A percentile compares a stretch with the other conserved stretches of the same genome.
phyloP scores from a whole-genome alignment of 2,888 invertebrate genomes.

The Apocheima hispidaria region DNA sequence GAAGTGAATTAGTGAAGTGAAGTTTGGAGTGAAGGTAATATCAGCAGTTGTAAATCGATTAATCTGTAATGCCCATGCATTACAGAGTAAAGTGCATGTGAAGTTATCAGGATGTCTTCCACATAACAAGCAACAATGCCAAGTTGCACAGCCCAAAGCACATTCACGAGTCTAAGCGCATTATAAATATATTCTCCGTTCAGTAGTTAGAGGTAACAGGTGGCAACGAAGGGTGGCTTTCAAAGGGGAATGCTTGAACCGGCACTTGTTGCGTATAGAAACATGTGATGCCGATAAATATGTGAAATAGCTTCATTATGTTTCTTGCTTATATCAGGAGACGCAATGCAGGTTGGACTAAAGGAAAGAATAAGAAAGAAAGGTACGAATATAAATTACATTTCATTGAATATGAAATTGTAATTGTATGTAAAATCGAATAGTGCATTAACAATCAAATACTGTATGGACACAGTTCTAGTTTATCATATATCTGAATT shows the following conservation, averaged over 20 bases:
- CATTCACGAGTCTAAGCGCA: constrained; percentile 44
- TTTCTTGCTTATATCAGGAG: constrained; percentile 18
- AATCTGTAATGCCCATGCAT: neutral
- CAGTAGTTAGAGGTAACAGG: constrained; percentile 66
- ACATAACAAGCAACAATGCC: constrained; percentile 46
- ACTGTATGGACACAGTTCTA: no score
- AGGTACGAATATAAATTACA: no score
- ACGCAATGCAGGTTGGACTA: neutral
- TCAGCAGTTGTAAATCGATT: neutral
- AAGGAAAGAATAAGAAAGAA: neutral
- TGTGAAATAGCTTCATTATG: constrained; percentile 60
- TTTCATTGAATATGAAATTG: no score
- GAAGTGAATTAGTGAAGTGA: no score
- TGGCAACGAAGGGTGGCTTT: constrained; percentile 59
- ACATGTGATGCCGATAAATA: constrained; percentile 39
- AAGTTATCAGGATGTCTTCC: constrained; percentile 34
- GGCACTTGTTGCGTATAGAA: constrained; percentile 68
- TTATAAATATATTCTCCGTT: constrained; percentile 53
- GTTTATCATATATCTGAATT: no score
- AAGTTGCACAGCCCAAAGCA: constrained; percentile 24
- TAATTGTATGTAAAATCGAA: no score
- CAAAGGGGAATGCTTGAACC: constrained; percentile 54
- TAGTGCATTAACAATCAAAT: no score
- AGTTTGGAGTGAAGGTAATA: no score
- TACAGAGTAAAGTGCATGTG: neutral